Percentiles rank a stretch among this genome's conserved stretches.
These are phyloP conservation scores for Platalea minor DNA, from an alignment of 2,797 vertebrate species.

Conservation along the genomic window DNA sequence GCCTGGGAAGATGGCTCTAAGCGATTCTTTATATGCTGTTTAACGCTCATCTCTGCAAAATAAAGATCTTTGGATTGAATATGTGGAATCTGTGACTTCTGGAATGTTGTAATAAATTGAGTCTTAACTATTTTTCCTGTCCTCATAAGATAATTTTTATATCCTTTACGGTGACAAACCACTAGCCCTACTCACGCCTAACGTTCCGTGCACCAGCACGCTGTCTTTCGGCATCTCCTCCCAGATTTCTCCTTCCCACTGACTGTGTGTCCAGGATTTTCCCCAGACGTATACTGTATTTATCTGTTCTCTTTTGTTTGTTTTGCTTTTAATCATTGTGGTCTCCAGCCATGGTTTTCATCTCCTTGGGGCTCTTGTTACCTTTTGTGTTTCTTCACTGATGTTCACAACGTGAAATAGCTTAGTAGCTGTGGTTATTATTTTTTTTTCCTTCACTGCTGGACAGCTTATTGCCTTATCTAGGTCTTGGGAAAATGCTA, in stretches of 20 bases:
- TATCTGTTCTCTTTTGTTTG: not conserved
- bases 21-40: not conserved
- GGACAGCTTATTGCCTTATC: not conserved
- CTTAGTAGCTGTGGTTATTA: not conserved
- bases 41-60: not conserved
- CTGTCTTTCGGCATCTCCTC: not conserved
- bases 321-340: not conserved
- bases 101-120: not conserved
- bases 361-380: not conserved
- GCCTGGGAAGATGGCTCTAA: not conserved
- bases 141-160: not conserved
- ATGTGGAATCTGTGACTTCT: not conserved
- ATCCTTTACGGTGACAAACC: not conserved
- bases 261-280: not conserved
- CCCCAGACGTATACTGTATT: not conserved
- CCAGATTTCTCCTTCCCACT: not conserved
- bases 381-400: not conserved
- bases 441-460: not conserved
- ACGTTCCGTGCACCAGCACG: accelerated
- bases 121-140: not conserved
- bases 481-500: not conserved
- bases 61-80: not conserved
- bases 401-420: not conserved
- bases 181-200: not conserved
- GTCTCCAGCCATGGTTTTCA: not conserved